Evolutionary conservation across 2,888 invertebrate species (phyloP).

Genomic region (Spodoptera picta): DNA sequence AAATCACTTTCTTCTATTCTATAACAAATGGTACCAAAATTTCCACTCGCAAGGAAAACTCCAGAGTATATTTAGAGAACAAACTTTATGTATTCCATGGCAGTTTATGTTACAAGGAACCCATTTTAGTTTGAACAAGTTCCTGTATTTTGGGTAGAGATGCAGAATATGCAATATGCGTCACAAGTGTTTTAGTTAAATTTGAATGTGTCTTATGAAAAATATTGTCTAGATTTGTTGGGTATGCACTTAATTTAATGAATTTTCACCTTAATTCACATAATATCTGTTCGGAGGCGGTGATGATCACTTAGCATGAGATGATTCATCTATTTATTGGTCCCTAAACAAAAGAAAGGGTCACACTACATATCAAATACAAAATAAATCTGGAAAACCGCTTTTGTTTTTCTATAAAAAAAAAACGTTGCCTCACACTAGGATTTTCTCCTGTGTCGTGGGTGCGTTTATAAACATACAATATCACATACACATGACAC

Average conservation of each 20-base stretch:
- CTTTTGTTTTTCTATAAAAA: no score
- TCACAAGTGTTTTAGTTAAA: conserved; percentile 39
- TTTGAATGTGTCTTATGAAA: conserved; percentile 38
- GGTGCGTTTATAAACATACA: no score
- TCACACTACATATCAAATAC: no score
- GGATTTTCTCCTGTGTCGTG: no score
- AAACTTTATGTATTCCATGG: conserved; percentile 82
- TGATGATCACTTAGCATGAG: no score
- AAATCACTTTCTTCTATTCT: background rate
- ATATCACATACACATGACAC: no score
- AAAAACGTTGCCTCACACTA: no score
- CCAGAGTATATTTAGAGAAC: conserved; percentile 85
- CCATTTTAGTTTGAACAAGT: conserved; percentile 73
- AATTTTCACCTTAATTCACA: no score
- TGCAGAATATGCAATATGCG: conserved; percentile 54
- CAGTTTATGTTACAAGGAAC: conserved; percentile 79
- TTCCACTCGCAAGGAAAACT: conserved; percentile 69
- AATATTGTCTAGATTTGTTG: conserved; percentile 30
- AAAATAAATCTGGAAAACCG: no score
- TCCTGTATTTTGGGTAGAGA: conserved; percentile 66
- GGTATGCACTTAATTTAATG: background rate
- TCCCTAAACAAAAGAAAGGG: no score
- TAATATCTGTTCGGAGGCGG: no score
- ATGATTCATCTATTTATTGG: no score
- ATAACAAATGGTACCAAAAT: conserved; percentile 66